These are phyloP conservation scores for Cromileptes altivelis DNA, from an alignment of 2,113 vertebrate species.

Conservation along the genomic window DNA sequence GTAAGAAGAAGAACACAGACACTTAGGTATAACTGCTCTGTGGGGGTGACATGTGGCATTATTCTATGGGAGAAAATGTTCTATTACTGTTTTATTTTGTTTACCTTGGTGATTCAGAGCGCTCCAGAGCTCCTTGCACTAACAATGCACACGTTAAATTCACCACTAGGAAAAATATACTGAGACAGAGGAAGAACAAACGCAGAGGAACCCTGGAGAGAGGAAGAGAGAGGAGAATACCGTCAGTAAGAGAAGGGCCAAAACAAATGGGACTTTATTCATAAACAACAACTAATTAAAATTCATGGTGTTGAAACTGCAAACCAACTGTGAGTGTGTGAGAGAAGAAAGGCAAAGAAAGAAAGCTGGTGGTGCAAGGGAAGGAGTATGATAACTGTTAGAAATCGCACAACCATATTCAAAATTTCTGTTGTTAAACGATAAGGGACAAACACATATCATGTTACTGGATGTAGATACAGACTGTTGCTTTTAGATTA, in stretches of 20 bases:
- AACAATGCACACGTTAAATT: slow-evolving; percentile 94
- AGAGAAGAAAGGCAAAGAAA: background rate
- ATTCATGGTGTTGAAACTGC: slow-evolving; percentile 10
- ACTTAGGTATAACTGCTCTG: background rate
- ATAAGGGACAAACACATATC: background rate
- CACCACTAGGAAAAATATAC: slow-evolving; percentile 92
- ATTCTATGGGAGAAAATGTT: background rate
- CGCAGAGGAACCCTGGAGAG: slow-evolving; percentile 88
- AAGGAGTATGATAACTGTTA: background rate
- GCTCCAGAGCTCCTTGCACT: slow-evolving; percentile 84
- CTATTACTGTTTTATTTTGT: background rate
- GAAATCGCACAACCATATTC: background rate
- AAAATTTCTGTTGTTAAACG: background rate
- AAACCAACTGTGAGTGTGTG: background rate
- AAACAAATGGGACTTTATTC: background rate
- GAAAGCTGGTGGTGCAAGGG: background rate
- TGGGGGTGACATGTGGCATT: background rate
- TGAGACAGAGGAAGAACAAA: slow-evolving; percentile 90
- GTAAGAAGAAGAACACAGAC: background rate
- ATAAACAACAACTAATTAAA: slow-evolving; percentile 26
- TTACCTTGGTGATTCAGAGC: slow-evolving; percentile 72
- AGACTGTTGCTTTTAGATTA: background rate
- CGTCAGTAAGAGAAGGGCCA: background rate
- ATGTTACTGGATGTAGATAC: background rate
- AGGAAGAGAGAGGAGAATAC: background rate